Percentiles rank a stretch among this genome's conserved stretches.
Conservation (phyloP, 2,113 vertebrate species). For the Calyptomena viridis region DNA sequence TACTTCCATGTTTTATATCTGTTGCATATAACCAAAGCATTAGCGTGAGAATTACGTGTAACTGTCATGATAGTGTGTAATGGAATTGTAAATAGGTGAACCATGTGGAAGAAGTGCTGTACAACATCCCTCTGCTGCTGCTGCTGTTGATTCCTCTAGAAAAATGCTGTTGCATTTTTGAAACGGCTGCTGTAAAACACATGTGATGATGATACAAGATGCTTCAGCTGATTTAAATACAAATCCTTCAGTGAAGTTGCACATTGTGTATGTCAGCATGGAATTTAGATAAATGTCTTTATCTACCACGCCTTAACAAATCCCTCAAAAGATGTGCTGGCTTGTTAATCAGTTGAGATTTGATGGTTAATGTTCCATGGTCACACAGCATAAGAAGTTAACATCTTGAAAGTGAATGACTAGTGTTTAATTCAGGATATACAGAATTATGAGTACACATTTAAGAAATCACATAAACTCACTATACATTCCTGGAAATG, state of each 20-base stretch:
- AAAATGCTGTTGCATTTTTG: neutral
- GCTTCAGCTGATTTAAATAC: neutral
- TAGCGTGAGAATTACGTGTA: neutral
- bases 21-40: neutral
- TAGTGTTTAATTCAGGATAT: neutral
- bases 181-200: neutral
- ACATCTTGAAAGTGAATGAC: neutral
- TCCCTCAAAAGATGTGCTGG: neutral
- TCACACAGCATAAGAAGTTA: neutral
- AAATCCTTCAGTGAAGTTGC: neutral
- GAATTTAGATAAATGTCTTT: neutral
- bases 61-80: neutral
- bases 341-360: neutral
- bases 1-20: neutral
- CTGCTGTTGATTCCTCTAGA: neutral
- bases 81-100: neutral
- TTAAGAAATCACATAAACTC: neutral
- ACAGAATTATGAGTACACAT: neutral
- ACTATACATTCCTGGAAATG: neutral
- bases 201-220: neutral
- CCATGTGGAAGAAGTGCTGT: neutral
- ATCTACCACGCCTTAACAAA: neutral
- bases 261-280: neutral
- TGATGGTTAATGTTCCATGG: neutral
- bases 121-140: neutral